Evolutionary conservation across 1,140 invertebrate species (phyloP), one percentile per base, ranked within the genome.

Genomic region (Geopemphigus sp.): DNA sequence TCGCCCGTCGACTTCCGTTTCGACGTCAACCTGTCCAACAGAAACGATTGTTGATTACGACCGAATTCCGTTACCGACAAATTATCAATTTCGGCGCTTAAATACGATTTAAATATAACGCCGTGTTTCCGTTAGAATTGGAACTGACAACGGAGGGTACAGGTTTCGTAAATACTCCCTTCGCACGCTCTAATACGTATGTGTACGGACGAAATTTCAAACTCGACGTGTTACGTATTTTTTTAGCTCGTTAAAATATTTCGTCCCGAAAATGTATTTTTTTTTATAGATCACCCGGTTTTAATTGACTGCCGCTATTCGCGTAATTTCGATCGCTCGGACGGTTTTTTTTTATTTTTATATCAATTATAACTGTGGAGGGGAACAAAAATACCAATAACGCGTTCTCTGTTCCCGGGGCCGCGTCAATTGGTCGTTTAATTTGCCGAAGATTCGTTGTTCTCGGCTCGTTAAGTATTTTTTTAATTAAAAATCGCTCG

Each of bases 401-500:
- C 22, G 39, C 22, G 24, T 26, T n/a, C 56, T 26, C n/a, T 10
- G 1, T 54, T 47, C 3, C 12, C 19, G 22, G 22, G 10, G 22
- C 54, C 24, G 32, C 54, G 68, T 72, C 56, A 50, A 78, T 78
- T 50, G 57, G 74, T 78, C 29, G 56, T 63, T 78, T 78, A 78
- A 78, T 78, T 78, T 78, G 74, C 56, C 39, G 12, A n/a, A 78
- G 57, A 78, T 78, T 57, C 56, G 74, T 78, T 63, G 61, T 78
- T 61, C 57, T 47, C 54, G 74, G 74, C 12, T 24, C 39, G 74
- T 78, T 78, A 47, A 78, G 74, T 78, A 78, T 78, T 78, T 78
- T 78, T 78, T 78, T 78, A 78, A 78, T 78, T 78, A 78, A 78
- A 78, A 78, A 39, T 50, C 57, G 57, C 53, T 78, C 45, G 56